A percentile compares a stretch with the other conserved stretches of the same genome.
phyloP scores from a whole-genome alignment of 2,888 invertebrate genomes.

The Coenonympha arcania region DNA sequence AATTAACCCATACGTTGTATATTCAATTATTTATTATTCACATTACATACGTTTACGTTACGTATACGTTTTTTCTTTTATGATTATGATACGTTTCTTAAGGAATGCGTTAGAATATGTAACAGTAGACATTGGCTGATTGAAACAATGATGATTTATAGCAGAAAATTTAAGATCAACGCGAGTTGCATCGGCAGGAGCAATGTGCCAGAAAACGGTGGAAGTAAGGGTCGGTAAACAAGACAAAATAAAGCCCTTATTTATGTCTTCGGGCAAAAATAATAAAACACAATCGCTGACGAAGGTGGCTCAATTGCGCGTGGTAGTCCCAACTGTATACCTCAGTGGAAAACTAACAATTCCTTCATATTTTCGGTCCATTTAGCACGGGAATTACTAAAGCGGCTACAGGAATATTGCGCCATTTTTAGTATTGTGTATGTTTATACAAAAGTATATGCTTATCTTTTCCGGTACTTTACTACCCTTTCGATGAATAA shows the following conservation, averaged over 20 bases:
- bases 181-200: conserved; percentile 20
- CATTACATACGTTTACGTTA: no score
- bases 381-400: conserved; percentile 4
- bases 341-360: conserved; percentile 16
- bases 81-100: no score
- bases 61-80: no score
- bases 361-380: conserved; percentile 9
- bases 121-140: no score
- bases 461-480: no score
- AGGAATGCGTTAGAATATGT: no score
- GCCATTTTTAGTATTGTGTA: background rate
- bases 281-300: conserved; percentile 22
- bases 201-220: conserved; percentile 12
- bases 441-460: no score
- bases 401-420: background rate
- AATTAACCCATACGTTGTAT: no score
- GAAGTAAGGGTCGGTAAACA: conserved; percentile 10
- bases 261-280: conserved; percentile 19
- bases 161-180: conserved; percentile 15
- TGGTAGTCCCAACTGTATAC: conserved; percentile 16
- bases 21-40: no score
- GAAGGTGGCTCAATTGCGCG: conserved; percentile 18
- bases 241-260: conserved; percentile 17
- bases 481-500: no score
- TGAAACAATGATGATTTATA: no score